phyloP scores from a whole-genome alignment of 1,140 invertebrate species.

The Phymorhynchus buccinoides region DNA sequence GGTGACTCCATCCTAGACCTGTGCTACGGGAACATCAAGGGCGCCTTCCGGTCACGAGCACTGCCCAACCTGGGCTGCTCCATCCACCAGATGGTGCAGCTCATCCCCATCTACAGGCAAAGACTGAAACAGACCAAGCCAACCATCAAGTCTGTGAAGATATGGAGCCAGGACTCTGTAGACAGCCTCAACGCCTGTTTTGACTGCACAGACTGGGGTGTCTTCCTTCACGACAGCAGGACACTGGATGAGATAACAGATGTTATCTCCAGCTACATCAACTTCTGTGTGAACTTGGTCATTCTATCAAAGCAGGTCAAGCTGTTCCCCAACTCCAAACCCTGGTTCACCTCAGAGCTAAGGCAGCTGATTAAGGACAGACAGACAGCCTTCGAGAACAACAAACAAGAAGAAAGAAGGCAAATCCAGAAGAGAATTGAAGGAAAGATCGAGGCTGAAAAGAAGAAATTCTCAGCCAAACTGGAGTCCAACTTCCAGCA shows the following conservation, averaged over 20 bases:
- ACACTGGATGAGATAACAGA: conserved; percentile 20
- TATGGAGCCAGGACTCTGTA: neutral
- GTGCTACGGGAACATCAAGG: conserved; percentile 35
- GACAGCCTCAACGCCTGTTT: conserved; percentile 16
- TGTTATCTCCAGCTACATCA: conserved; percentile 14
- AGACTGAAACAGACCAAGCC: conserved; percentile 31
- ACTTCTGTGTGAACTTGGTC: conserved; percentile 8
- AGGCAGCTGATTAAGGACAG: conserved; percentile 18
- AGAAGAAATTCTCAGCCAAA: neutral
- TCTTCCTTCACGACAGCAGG: neutral
- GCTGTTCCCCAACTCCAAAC: conserved; percentile 18
- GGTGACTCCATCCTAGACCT: conserved; percentile 18
- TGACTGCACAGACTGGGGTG: conserved; percentile 21
- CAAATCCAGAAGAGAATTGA: neutral
- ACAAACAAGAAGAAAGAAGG: neutral
- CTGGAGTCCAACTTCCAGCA: neutral
- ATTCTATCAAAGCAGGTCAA: neutral
- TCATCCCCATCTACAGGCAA: neutral
- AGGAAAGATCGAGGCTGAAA: neutral
- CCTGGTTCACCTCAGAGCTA: conserved; percentile 9
- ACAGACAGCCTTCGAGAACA: neutral
- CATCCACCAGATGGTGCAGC: conserved; percentile 24
- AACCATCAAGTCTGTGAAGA: neutral
- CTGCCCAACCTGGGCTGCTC: neutral
- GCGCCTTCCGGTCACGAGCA: neutral